Percentiles rank a stretch among this genome's conserved stretches.
phyloP scores from a whole-genome alignment of 2,113 vertebrate genomes.

The Pedionomus torquatus region DNA sequence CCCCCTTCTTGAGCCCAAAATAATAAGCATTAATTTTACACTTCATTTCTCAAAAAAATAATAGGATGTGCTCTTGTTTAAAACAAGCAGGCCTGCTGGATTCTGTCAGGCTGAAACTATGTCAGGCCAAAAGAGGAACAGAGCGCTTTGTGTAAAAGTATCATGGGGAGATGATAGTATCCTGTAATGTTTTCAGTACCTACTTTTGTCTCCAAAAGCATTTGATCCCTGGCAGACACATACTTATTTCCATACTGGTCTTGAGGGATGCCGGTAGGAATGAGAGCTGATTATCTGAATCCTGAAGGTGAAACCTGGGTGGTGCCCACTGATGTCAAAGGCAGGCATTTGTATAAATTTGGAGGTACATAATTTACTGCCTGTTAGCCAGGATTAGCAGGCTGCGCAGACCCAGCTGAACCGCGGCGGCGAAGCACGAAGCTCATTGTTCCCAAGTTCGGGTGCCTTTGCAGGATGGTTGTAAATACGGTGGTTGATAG shows the following conservation, averaged over 20 bases:
- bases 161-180: conserved; percentile 82
- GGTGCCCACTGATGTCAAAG: conserved; percentile 75
- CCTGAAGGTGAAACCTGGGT: conserved; percentile 83
- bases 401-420: conserved; percentile 35
- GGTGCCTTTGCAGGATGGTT: background rate
- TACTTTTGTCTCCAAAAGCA: conserved; percentile 86
- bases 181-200: conserved; percentile 80
- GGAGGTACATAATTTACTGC: conserved; percentile 78
- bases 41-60: conserved; percentile 91
- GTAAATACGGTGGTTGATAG: background rate
- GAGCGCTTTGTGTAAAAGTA: conserved; percentile 81
- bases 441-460: conserved; percentile 52
- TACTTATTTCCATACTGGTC: conserved; percentile 84
- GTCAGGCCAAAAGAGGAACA: conserved; percentile 84
- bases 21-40: conserved; percentile 89
- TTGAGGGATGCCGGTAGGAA: conserved; percentile 78
- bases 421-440: background rate
- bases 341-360: conserved; percentile 72
- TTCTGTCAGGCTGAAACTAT: conserved; percentile 85
- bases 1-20: conserved; percentile 47
- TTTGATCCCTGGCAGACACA: conserved; percentile 86
- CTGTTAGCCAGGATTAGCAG: conserved; percentile 68
- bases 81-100: conserved; percentile 82
- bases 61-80: conserved; percentile 86
- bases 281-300: conserved; percentile 80